Evolutionary conservation across 2,797 vertebrate genomes (phyloP).

Genomic region (Limosa lapponica): DNA sequence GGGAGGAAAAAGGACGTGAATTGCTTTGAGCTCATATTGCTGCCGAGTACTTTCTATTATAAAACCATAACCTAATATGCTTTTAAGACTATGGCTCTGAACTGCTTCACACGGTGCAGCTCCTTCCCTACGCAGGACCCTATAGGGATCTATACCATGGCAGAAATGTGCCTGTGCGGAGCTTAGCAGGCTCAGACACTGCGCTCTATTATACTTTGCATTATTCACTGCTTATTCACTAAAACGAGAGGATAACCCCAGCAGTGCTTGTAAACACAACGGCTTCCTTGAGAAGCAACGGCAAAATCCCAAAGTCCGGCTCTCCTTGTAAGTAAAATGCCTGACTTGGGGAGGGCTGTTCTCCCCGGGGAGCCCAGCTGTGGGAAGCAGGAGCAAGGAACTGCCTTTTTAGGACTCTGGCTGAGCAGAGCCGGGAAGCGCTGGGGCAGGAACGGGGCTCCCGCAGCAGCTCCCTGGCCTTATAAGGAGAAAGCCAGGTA

Average conservation of each 20-base stretch:
- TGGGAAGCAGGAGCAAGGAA: conserved; percentile 56
- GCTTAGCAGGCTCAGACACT: background rate
- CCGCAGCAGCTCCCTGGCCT: background rate
- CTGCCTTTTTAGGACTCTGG: conserved; percentile 66
- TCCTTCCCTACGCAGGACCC: background rate
- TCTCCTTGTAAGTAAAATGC: background rate
- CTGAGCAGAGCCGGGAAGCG: background rate
- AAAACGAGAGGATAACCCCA: background rate
- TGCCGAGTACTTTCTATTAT: conserved; percentile 38
- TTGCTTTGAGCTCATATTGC: conserved; percentile 46
- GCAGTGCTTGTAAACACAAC: background rate
- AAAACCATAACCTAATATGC: conserved; percentile 51
- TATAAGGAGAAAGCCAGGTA: conserved; percentile 63
- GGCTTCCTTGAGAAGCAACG: background rate
- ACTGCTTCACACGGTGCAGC: background rate
- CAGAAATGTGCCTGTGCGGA: fast-evolving
- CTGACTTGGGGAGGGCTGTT: background rate
- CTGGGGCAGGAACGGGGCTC: conserved; percentile 4
- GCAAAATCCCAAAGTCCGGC: background rate
- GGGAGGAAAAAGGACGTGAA: background rate
- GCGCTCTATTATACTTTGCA: fast-evolving
- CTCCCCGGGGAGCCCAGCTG: conserved; percentile 40
- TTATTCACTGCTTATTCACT: background rate
- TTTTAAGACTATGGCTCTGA: background rate
- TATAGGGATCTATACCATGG: fast-evolving